Percentiles rank a stretch among this genome's conserved stretches.
phyloP scores from a whole-genome alignment of 1,140 invertebrate genomes.

The Eumaeus atala region DNA sequence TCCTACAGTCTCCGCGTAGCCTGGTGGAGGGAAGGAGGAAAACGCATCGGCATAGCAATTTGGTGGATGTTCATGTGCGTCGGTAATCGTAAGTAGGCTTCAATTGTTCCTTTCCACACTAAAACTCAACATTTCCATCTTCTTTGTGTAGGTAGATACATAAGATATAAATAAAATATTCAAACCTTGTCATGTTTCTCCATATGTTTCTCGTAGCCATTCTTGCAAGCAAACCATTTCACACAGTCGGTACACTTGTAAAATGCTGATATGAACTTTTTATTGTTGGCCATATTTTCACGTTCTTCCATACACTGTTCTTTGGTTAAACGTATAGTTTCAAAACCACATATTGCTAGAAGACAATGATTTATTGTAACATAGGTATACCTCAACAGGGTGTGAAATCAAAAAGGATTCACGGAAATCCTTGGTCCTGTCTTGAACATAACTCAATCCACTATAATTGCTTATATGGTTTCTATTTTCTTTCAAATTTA shows the following conservation, averaged over 20 bases:
- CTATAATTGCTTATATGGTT: no score
- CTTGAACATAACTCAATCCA: no score
- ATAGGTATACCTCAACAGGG: no score
- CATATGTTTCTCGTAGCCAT: slow-evolving; percentile 53
- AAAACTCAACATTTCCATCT: not conserved
- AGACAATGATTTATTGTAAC: slow-evolving; percentile 14
- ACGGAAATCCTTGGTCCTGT: no score
- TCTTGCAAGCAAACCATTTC: slow-evolving; percentile 47
- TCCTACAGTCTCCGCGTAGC: no score
- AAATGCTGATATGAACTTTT: slow-evolving; percentile 33
- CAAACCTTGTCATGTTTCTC: slow-evolving; percentile 49
- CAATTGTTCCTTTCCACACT: no score
- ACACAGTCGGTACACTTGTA: slow-evolving; percentile 54
- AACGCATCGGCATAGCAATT: no score
- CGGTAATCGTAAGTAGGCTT: no score
- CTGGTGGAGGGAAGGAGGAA: no score
- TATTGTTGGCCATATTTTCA: slow-evolving; percentile 27
- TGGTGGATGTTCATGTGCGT: no score
- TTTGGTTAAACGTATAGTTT: slow-evolving; percentile 36
- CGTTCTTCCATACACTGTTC: slow-evolving; percentile 47
- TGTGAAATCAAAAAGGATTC: no score
- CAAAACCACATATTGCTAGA: slow-evolving; percentile 24
- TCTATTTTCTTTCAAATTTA: no score
- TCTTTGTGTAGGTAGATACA: not conserved
- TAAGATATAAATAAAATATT: not conserved